Evolutionary conservation across 2,113 vertebrate species (phyloP), one percentile per base, ranked within the genome.

Genomic region (Turdus rufiventris): DNA sequence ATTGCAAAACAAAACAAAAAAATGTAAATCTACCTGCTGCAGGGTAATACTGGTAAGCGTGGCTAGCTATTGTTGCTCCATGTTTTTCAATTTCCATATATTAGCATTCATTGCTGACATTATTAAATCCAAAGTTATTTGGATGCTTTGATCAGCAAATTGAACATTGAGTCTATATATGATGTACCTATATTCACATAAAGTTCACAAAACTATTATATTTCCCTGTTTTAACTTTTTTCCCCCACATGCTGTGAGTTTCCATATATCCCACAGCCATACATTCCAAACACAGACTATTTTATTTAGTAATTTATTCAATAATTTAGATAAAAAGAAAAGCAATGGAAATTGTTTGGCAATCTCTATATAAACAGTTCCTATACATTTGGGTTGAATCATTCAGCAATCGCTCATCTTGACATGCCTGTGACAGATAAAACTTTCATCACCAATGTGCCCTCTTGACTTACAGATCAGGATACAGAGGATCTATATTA

Each of bases 1-100:
- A 95, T 95, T 96, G 92, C 77, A 96, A 97, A 97, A 95, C 94
- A 95, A 96, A 96, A 93, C 87, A 94, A 94, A 96, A 96, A 96
- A 94, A 96, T 96, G 92, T 87, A 95, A 96, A 95, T 96, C 91
- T 94, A 94, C 63, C 87, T 56, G 91, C 96, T 93, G 53, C 85
- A 93, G 95, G 95, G 85, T 86, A 95, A 95, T 94, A 89, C 85
- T 87, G 83, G 94, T 94, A 96, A 96, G 96, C 91, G 88, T 96
- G 88, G 92, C 85, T 95, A 93, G 91, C 91, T 95, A 95, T 93
- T 95, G 86, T 93, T 96, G 67, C 70, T 94, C 83, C 82, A 67
- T 90, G 71, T 85, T 93, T 94, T 94, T 88, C 78, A 70, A 96
- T 93, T 96, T 97, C 82, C 93, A 95, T 97, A 94, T 62, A 89